These are phyloP conservation scores for Vidua chalybeata DNA, from an alignment of 2,113 vertebrate species.

Conservation along the genomic window DNA sequence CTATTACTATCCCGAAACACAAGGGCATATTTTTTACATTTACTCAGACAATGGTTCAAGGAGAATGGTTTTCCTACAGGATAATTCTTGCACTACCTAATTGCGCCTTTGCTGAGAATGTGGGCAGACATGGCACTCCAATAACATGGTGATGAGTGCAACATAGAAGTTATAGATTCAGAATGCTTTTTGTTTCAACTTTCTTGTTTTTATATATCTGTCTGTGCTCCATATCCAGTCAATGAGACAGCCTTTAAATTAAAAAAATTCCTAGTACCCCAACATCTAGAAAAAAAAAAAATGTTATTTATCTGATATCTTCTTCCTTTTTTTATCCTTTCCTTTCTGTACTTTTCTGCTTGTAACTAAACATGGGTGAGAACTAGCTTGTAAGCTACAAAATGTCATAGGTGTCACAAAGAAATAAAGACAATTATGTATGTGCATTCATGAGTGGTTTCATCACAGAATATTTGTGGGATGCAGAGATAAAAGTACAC, in stretches of 20 bases:
- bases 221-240: background rate
- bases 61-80: background rate
- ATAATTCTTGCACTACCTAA: background rate
- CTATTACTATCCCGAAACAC: constrained; percentile 37
- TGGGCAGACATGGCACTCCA: background rate
- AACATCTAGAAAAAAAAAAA: background rate
- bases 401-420: background rate
- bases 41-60: background rate
- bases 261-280: background rate
- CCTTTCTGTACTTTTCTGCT: background rate
- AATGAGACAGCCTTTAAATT: background rate
- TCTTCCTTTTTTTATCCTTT: background rate
- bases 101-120: background rate
- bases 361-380: background rate
- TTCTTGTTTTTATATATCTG: background rate
- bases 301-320: background rate
- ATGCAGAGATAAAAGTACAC: background rate
- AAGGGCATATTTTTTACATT: constrained; percentile 20
- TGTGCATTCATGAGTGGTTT: background rate
- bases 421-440: background rate
- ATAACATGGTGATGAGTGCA: background rate
- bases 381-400: background rate
- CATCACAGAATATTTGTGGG: background rate
- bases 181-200: background rate
- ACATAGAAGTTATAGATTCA: background rate